A percentile compares a stretch with the other conserved stretches of the same genome.
Conservation (phyloP, 2,797 vertebrate genomes). For the Remorina albescens region DNA sequence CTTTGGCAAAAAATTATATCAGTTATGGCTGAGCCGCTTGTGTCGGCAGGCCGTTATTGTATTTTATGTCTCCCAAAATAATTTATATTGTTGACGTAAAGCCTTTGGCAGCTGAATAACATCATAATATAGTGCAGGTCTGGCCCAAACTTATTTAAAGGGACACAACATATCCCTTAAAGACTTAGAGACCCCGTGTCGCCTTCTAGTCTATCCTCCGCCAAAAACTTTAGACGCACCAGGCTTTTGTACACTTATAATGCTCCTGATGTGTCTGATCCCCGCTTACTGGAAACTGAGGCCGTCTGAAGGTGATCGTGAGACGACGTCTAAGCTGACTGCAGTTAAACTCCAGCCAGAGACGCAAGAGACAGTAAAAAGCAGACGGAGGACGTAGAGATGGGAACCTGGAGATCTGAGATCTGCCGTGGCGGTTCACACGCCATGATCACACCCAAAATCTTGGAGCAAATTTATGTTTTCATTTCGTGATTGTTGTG, state of each 20-base stretch:
- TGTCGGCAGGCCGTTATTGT: too few species aligned
- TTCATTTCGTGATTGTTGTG: neutral
- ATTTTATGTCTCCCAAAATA: too few species aligned
- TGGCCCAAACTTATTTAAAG: too few species aligned
- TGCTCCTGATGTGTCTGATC: neutral
- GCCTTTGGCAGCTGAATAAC: neutral
- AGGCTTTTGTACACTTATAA: constrained; percentile 1
- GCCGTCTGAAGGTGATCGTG: constrained; percentile 10
- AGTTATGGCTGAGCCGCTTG: too few species aligned
- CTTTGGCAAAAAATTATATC: too few species aligned
- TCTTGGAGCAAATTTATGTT: too few species aligned
- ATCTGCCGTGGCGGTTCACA: neutral
- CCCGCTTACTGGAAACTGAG: constrained; percentile 44
- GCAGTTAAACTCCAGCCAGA: constrained; percentile 8
- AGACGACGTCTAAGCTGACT: constrained; percentile 26
- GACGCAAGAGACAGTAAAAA: constrained; percentile 5
- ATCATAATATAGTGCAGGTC: too few species aligned
- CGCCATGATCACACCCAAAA: too few species aligned
- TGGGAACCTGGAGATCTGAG: neutral
- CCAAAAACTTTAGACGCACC: constrained; percentile 17
- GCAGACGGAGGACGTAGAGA: neutral
- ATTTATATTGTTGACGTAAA: too few species aligned
- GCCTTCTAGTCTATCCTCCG: neutral
- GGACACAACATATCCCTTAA: neutral
- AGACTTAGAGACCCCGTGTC: neutral